Conservation (phyloP, 2,113 vertebrate species). For the Leucopsar rothschildi region DNA sequence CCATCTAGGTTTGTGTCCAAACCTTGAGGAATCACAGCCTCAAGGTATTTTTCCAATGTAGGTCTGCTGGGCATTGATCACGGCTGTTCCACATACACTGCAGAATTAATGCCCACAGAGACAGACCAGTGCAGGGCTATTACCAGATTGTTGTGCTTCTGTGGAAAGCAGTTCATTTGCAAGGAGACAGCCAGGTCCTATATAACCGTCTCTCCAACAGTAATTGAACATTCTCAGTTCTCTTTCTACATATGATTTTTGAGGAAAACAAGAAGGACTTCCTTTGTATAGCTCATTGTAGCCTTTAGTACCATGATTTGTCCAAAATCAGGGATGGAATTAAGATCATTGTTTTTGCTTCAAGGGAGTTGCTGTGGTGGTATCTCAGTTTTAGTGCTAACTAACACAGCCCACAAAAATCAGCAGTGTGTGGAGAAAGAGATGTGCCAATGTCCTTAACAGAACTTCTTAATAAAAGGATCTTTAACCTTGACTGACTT, state of each 20-base stretch:
- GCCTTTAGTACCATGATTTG: background rate
- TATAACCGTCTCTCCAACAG: background rate
- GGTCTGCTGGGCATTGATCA: background rate
- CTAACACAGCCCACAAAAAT: background rate
- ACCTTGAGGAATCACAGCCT: background rate
- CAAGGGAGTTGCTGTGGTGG: background rate
- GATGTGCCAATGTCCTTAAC: background rate
- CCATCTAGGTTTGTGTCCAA: background rate
- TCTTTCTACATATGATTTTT: background rate
- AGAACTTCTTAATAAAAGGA: background rate
- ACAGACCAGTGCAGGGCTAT: background rate
- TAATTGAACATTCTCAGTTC: background rate
- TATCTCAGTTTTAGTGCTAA: background rate
- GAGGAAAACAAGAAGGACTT: background rate
- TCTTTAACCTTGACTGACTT: background rate
- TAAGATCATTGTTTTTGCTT: background rate
- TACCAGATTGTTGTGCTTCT: background rate
- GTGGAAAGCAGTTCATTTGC: background rate
- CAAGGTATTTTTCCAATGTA: background rate
- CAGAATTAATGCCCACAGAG: background rate
- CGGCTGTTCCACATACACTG: background rate
- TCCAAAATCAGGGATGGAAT: background rate
- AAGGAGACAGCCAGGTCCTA: background rate
- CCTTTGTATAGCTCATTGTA: background rate
- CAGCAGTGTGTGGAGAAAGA: background rate